Conservation (phyloP, 2,797 vertebrate genomes). For the Rhabdomys pumilio region DNA sequence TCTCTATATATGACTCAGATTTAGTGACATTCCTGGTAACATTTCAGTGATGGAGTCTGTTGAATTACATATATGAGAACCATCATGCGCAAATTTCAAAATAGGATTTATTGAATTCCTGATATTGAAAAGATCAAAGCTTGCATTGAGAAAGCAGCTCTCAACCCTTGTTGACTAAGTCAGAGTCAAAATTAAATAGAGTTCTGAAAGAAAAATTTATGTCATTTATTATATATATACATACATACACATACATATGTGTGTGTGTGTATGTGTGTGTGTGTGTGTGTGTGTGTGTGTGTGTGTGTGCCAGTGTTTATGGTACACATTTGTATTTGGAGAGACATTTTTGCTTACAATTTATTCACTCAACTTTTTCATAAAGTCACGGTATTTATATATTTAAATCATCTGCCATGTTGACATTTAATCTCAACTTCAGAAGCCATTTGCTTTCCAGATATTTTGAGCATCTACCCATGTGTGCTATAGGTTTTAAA, state of each 20-base stretch:
- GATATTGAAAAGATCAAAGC: not conserved
- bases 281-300: too few species aligned
- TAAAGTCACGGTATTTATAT: slow-evolving; percentile 13
- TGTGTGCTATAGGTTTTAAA: slow-evolving; percentile 33
- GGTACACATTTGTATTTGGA: not conserved
- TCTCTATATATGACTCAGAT: not conserved
- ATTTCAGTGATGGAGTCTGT: not conserved
- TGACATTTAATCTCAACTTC: slow-evolving; percentile 33
- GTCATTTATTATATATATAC: slow-evolving; percentile 32
- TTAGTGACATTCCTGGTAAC: not conserved
- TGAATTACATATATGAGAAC: not conserved
- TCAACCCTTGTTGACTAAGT: slow-evolving; percentile 47
- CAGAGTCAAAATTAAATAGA: slow-evolving; percentile 15
- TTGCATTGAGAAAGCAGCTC: slow-evolving; percentile 15
- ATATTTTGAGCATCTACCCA: slow-evolving; percentile 56
- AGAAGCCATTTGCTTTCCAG: not conserved
- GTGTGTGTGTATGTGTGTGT: too few species aligned
- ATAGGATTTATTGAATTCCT: not conserved
- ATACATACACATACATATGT: too few species aligned
- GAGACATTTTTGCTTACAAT: not conserved
- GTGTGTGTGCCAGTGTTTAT: not conserved
- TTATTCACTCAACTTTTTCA: slow-evolving; percentile 16
- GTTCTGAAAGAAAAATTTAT: slow-evolving; percentile 7
- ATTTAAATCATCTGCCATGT: slow-evolving; percentile 26
- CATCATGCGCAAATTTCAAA: not conserved